These are phyloP conservation scores for Aleiodes leptofemur DNA, from an alignment of 2,888 invertebrate species.

Conservation along the genomic window DNA sequence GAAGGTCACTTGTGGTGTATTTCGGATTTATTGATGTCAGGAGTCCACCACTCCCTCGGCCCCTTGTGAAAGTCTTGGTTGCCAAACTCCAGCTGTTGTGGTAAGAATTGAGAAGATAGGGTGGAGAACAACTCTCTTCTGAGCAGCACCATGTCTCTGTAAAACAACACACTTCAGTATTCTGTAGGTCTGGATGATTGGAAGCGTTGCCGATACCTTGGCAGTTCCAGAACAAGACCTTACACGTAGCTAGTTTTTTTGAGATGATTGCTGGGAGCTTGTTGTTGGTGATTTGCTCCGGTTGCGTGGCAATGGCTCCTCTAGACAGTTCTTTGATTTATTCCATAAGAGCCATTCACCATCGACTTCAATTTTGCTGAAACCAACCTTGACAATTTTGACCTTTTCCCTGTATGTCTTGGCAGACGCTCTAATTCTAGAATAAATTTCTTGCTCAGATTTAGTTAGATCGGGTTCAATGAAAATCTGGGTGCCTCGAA, in stretches of 20 bases:
- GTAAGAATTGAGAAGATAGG: too few relatives aligned
- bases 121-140: too few relatives aligned
- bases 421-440: constrained; percentile 32
- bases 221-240: background rate
- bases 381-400: constrained; percentile 31
- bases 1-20: background rate
- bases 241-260: background rate
- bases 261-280: background rate
- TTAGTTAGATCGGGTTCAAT: constrained; percentile 36
- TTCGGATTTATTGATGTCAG: background rate
- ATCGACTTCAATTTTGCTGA: constrained; percentile 35
- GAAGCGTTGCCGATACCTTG: background rate
- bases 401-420: constrained; percentile 33
- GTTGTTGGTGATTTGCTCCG: background rate
- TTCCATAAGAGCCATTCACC: constrained; percentile 33
- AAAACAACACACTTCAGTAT: background rate
- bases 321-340: background rate
- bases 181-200: background rate
- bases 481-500: constrained; percentile 18
- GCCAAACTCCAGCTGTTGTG: background rate
- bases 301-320: background rate
- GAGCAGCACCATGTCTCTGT: constrained; percentile 10
- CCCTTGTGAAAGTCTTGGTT: background rate
- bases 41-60: constrained; percentile 12
- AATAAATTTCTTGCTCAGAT: constrained; percentile 34